Percentiles rank a stretch among this genome's conserved stretches.
phyloP scores from a whole-genome alignment of 2,888 invertebrate genomes.

The Homarus gammarus region DNA sequence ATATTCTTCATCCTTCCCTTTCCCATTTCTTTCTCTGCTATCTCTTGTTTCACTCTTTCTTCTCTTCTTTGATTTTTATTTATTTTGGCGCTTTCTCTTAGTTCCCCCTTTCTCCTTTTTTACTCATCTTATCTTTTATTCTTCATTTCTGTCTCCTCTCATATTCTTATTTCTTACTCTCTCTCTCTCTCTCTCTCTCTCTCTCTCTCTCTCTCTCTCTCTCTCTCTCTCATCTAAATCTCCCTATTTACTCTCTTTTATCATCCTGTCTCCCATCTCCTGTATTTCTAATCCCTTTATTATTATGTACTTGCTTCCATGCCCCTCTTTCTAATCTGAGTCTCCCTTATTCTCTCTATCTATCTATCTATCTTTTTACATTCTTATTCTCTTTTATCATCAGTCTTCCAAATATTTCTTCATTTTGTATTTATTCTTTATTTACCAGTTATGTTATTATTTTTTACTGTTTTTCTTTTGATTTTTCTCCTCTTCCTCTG shows the following conservation, averaged over 20 bases:
- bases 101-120: background rate
- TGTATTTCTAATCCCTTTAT: too few relatives aligned
- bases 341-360: constrained; percentile 14
- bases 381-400: too few relatives aligned
- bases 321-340: constrained; percentile 16
- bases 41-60: constrained; percentile 13
- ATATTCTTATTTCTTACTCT: background rate
- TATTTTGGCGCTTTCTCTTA: background rate
- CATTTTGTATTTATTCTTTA: too few relatives aligned
- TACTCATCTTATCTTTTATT: background rate
- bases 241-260: constrained; percentile 16
- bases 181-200: constrained; percentile 52
- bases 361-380: too few relatives aligned
- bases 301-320: too few relatives aligned
- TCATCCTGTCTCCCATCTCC: constrained; percentile 22
- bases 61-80: background rate
- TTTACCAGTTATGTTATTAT: too few relatives aligned
- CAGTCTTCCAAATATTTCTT: too few relatives aligned
- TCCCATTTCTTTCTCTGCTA: constrained; percentile 18
- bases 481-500: too few relatives aligned
- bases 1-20: constrained; percentile 1
- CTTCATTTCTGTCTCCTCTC: constrained; percentile 1
- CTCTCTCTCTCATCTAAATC: background rate
- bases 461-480: too few relatives aligned
- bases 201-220: constrained; percentile 34